A percentile compares a stretch with the other conserved stretches of the same genome.
phyloP scores from a whole-genome alignment of 2,797 vertebrate species.

The Phalloptychus januarius region DNA sequence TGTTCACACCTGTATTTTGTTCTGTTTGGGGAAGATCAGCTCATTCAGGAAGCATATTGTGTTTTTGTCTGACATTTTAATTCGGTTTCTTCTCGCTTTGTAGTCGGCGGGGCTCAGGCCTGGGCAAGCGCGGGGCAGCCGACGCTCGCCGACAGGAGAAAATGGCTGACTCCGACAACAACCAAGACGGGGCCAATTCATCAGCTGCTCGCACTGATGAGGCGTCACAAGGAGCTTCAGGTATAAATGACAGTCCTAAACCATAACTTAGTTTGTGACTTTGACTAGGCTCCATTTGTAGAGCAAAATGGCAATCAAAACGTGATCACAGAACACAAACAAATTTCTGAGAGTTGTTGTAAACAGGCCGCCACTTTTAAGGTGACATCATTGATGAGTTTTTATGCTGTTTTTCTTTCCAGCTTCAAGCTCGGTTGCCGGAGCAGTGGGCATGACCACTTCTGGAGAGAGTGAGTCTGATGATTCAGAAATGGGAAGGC shows the following conservation, averaged over 20 bases:
- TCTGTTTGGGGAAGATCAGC: background rate
- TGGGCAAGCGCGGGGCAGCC: constrained; percentile 99
- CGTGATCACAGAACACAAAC: background rate
- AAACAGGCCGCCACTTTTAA: background rate
- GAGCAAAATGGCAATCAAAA: background rate
- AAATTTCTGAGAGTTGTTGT: background rate
- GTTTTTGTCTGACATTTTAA: constrained; percentile 16
- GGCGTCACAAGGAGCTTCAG: constrained; percentile 96
- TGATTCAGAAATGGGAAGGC: constrained; percentile 99
- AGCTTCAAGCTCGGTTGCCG: constrained; percentile 98
- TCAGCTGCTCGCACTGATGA: constrained; percentile 95
- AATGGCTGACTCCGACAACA: constrained; percentile 99
- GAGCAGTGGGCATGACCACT: constrained; percentile 98
- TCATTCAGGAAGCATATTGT: background rate
- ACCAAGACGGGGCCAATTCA: constrained; percentile 96
- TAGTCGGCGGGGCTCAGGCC: constrained; percentile 99
- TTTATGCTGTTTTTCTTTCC: constrained; percentile 5
- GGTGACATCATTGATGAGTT: background rate
- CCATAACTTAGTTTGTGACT: background rate
- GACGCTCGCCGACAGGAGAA: constrained; percentile 99
- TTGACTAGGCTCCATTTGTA: background rate
- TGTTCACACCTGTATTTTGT: background rate
- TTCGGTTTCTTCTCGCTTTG: background rate
- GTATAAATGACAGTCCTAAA: constrained; percentile 68
- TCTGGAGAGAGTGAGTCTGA: constrained; percentile 99